Evolutionary conservation across 2,797 vertebrate species (phyloP).

Genomic region (Euphonia xanthogaster): DNA sequence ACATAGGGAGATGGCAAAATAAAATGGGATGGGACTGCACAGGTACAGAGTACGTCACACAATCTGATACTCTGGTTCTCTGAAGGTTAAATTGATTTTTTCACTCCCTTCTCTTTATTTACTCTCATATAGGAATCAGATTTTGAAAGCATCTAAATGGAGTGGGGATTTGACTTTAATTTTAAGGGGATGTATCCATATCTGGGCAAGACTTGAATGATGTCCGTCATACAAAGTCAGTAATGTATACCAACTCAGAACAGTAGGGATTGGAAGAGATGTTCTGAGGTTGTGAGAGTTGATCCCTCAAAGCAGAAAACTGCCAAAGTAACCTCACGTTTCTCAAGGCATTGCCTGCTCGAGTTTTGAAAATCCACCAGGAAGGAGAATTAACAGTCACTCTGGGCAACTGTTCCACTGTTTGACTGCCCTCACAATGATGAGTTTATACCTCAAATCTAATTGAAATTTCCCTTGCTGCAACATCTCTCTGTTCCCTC

Average conservation of each 20-base stretch:
- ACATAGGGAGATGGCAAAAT: not conserved
- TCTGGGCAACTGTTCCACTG: not conserved
- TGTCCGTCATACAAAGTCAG: not conserved
- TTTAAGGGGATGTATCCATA: not conserved
- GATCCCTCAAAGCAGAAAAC: not conserved
- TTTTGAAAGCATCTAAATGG: not conserved
- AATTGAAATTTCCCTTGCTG: conserved; percentile 24
- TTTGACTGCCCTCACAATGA: not conserved
- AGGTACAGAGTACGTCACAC: not conserved
- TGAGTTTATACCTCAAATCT: not conserved
- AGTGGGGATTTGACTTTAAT: not conserved
- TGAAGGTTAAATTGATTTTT: not conserved
- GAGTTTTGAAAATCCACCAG: not conserved
- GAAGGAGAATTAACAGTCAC: not conserved
- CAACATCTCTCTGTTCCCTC: not conserved
- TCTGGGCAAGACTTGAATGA: not conserved
- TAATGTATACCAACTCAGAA: not conserved
- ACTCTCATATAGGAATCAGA: not conserved
- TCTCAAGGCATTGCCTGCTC: not conserved
- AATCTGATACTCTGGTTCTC: not conserved
- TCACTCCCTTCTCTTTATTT: not conserved
- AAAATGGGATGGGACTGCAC: not conserved
- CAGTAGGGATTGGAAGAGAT: not conserved
- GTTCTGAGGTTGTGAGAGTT: not conserved
- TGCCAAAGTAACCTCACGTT: not conserved